Conservation (phyloP, 2,888 invertebrate species). For the Eucriotettix oculatus region DNA sequence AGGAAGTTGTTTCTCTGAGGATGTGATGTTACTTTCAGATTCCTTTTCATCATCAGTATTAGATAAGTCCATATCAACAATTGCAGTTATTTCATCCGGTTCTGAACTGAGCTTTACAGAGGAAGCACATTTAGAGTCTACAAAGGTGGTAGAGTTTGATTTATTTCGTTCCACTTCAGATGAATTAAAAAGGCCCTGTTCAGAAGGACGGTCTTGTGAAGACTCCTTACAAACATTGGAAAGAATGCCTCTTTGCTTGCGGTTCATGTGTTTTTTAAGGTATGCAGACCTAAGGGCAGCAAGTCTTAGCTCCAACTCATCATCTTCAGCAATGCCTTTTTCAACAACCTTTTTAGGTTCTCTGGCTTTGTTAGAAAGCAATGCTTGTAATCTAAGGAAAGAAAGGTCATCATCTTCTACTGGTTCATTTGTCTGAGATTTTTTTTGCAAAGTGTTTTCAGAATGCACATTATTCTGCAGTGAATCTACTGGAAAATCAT, state of each 20-base stretch:
- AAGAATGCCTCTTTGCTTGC: background rate
- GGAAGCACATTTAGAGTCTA: background rate
- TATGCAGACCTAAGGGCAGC: constrained; percentile 1
- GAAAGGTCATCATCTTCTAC: constrained; percentile 1
- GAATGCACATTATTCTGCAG: background rate
- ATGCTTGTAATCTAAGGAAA: background rate
- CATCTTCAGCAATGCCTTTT: background rate
- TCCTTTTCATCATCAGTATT: constrained; percentile 3
- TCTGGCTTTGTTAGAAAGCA: background rate
- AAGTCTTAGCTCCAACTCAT: constrained; percentile 1
- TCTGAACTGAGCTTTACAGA: background rate
- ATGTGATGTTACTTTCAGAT: background rate
- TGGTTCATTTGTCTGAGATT: background rate
- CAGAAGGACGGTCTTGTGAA: background rate
- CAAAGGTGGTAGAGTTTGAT: background rate
- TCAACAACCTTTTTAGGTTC: background rate
- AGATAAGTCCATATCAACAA: constrained; percentile 7
- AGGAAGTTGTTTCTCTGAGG: background rate
- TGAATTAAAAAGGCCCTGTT: background rate
- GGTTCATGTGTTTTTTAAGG: constrained; percentile 1
- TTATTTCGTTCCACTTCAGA: background rate
- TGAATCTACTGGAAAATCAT: background rate
- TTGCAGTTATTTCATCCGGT: constrained; percentile 4
- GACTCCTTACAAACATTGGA: background rate
- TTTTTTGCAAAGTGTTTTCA: background rate